These are phyloP conservation scores for Diuraphis noxia DNA, from an alignment of 1,140 invertebrate genomes.

Conservation along the genomic window DNA sequence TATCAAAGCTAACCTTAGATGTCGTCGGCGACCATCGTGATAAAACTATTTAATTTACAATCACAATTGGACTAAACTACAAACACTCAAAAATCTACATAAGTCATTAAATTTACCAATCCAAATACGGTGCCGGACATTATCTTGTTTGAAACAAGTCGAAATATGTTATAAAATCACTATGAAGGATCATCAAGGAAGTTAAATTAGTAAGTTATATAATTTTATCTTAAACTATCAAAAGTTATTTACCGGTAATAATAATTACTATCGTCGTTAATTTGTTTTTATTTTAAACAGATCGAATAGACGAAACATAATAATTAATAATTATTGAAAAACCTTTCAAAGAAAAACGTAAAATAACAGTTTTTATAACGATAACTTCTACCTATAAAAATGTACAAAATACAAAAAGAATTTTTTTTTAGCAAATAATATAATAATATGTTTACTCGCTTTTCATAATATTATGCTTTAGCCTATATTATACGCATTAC, in stretches of 20 bases:
- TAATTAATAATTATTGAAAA: background rate
- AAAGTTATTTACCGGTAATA: background rate
- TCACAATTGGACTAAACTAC: background rate
- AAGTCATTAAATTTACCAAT: background rate
- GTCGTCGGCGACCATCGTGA: background rate
- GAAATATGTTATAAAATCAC: background rate
- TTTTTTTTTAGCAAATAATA: too few species aligned
- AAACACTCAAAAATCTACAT: too few species aligned
- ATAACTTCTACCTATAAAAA: too few species aligned
- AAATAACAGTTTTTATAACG: too few species aligned
- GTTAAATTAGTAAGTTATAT: too few species aligned
- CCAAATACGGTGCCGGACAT: background rate
- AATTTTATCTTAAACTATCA: too few species aligned
- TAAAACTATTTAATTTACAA: background rate
- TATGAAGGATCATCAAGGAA: background rate
- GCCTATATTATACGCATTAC: too few species aligned
- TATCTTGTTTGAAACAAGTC: background rate
- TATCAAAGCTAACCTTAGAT: background rate
- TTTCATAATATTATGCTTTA: too few species aligned
- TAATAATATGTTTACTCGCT: too few species aligned
- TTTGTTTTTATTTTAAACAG: background rate
- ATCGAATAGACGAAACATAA: background rate
- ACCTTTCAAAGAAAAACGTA: background rate
- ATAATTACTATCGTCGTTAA: background rate
- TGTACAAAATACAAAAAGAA: too few species aligned